Evolutionary conservation across 2,113 vertebrate genomes (phyloP).

Genomic region (Stercorarius parasiticus): DNA sequence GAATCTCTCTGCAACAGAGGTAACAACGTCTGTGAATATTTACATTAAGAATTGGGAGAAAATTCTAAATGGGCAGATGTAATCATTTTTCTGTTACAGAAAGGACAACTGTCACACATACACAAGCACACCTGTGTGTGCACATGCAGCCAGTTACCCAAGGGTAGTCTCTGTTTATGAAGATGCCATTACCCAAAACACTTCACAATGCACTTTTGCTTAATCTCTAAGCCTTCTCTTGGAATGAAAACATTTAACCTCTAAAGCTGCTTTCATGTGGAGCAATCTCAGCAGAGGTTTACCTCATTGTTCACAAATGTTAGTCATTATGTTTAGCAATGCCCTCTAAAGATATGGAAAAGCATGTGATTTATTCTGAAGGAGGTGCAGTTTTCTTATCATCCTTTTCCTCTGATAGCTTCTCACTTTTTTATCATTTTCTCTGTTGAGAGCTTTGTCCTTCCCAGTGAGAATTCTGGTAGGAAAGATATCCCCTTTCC

Average conservation of each 20-base stretch:
- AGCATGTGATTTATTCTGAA: neutral
- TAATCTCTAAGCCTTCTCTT: slow-evolving; percentile 5
- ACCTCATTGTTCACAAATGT: neutral
- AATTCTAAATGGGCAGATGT: neutral
- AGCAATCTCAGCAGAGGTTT: slow-evolving; percentile 28
- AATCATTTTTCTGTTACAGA: neutral
- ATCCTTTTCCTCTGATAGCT: neutral
- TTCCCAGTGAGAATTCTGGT: neutral
- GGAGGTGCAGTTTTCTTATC: neutral
- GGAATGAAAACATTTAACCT: slow-evolving; percentile 17
- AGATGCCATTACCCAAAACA: slow-evolving; percentile 3
- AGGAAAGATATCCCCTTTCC: neutral
- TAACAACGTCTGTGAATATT: neutral
- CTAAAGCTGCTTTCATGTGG: neutral
- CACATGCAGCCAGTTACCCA: neutral
- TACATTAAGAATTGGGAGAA: neutral
- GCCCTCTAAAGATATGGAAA: neutral
- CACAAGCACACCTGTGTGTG: neutral
- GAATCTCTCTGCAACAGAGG: neutral
- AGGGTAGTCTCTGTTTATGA: neutral
- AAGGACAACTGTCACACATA: neutral
- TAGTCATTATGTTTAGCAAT: neutral
- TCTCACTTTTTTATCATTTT: neutral
- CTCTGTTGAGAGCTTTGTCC: neutral
- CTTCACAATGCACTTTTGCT: neutral